Evolutionary conservation across 2,113 vertebrate genomes (phyloP).

Genomic region (Regulus satrapa): DNA sequence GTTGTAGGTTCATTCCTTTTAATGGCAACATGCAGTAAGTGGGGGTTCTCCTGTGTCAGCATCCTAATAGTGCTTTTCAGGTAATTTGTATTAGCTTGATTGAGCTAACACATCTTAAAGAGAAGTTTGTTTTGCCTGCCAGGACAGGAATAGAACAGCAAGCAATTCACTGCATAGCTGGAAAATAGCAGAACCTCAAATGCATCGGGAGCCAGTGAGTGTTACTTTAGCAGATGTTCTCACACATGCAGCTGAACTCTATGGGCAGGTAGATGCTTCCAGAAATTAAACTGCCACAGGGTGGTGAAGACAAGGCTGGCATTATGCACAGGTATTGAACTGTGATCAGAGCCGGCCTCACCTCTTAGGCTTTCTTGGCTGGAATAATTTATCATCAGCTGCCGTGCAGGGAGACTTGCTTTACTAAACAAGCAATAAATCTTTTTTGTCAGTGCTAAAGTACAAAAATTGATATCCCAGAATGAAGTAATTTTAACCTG

Average conservation of each 20-base stretch:
- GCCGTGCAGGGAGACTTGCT: neutral
- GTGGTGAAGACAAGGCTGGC: neutral
- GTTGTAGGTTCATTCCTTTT: neutral
- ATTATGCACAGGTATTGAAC: neutral
- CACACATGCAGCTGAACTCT: neutral
- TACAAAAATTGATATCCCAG: neutral
- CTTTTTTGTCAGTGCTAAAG: neutral
- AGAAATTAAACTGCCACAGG: neutral
- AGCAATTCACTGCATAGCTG: neutral
- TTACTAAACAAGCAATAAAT: neutral
- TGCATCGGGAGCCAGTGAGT: neutral
- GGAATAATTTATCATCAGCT: neutral
- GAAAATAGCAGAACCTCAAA: neutral
- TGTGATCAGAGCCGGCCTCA: neutral
- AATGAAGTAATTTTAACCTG: neutral
- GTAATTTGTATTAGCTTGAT: neutral
- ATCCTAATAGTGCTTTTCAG: neutral
- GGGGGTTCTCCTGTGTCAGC: neutral
- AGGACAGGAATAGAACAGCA: neutral
- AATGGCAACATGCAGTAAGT: neutral
- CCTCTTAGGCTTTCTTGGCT: neutral
- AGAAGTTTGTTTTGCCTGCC: neutral
- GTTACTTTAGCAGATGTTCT: neutral
- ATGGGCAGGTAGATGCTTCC: neutral
- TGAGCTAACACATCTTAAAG: neutral